Base-by-base conservation (phyloP, 1,140 invertebrate genomes). In the Drosophila lacteicornis region DNA sequence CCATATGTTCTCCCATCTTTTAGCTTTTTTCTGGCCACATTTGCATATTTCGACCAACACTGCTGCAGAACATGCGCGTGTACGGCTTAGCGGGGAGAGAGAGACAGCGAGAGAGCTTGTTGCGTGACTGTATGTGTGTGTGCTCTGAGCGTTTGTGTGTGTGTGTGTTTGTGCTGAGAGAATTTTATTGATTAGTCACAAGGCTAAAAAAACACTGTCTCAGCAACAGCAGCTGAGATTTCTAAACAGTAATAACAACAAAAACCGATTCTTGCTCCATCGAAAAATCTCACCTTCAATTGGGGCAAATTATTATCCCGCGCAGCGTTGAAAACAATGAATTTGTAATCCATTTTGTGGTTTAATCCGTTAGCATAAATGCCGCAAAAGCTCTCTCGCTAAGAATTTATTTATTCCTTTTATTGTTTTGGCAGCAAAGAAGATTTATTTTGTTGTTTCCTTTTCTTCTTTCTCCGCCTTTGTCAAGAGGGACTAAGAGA, bases 111-210 rank as follows among this genome's bases (percentile, higher is more conserved):
- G 33, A 55, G 51, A 38, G 51, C 51, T 38, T 55, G 51, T 55
- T 43, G 40, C 36, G 55, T 15, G 40, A 7, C 43, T 19, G 53
- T 56, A 47, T 46, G 30, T 40, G 50, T 49, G 42, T 22, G 19
- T 27, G 27, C 12, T 2, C 4, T 13, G 27, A 13, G 51, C n/a
- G 33, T 27, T 27, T 61, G 33, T 57, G 36, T 45, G 17, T 46
- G 17, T 46, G 58, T 69, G 70, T 67, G 33, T 36, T 33, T 36
- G 30, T 53, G 50, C 33, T 17, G 62, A 66, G 79, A 90, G 79
- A 90, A 82, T 70, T 85, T 90, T 90, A 90, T 90, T 85, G 85
- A 90, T 90, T 90, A 90, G 85, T 90, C 85, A 90, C 85, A 90
- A 90, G 86, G 85, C 81, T 88, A 46, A 61, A 53, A 49, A 70